Evolutionary conservation across 2,797 vertebrate species (phyloP).

Genomic region (Sebastes vulpes): DNA sequence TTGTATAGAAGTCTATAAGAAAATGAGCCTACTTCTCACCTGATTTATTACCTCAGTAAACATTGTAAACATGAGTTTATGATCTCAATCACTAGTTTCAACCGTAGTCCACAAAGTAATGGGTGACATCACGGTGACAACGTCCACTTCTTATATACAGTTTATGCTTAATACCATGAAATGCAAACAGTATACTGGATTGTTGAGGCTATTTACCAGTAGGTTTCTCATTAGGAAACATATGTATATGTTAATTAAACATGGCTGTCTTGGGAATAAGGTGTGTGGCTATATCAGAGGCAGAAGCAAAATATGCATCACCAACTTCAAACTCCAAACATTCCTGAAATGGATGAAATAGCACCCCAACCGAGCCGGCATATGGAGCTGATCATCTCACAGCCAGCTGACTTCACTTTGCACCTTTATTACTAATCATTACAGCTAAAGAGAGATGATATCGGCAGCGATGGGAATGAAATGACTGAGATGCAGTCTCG

Average conservation of each 20-base stretch:
- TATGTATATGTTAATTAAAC: neutral
- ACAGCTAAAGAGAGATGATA: slow-evolving; percentile 26
- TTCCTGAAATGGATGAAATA: neutral
- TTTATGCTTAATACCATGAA: neutral
- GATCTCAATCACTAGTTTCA: accelerated
- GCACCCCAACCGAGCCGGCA: slow-evolving; percentile 41
- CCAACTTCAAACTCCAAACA: neutral
- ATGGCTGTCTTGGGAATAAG: neutral
- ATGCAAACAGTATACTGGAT: too few relatives aligned
- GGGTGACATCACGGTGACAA: too few relatives aligned
- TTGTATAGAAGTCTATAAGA: too few relatives aligned
- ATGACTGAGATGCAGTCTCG: neutral
- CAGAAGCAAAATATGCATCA: neutral
- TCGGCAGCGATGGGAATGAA: neutral
- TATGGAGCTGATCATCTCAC: slow-evolving; percentile 60
- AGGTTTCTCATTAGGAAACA: neutral
- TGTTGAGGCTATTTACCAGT: neutral
- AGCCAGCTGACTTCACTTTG: slow-evolving; percentile 53
- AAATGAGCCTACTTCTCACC: too few relatives aligned
- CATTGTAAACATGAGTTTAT: too few relatives aligned
- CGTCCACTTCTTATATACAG: too few relatives aligned
- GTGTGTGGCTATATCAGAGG: neutral
- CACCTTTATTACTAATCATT: slow-evolving; percentile 45
- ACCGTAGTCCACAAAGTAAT: too few relatives aligned
- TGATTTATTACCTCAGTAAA: too few relatives aligned